Evolutionary conservation across 2,113 vertebrate genomes (phyloP).

Genomic region (Leucoraja erinaceus): DNA sequence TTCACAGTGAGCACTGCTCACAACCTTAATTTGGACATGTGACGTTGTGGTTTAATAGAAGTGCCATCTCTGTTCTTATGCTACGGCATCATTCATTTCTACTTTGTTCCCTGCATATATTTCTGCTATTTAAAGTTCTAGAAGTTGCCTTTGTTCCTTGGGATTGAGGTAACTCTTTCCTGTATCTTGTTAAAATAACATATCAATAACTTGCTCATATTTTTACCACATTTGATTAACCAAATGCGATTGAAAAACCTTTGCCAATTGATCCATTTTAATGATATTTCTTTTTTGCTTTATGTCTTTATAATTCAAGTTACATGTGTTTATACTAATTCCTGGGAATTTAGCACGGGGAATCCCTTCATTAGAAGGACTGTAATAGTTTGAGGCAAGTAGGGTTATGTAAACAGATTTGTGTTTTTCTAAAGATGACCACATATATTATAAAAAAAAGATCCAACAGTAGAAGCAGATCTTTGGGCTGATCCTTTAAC

Average conservation of each 20-base stretch:
- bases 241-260: neutral
- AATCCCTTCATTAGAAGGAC: no score
- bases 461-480: no score
- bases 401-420: no score
- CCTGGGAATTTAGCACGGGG: no score
- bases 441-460: no score
- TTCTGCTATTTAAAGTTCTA: conserved; percentile 1
- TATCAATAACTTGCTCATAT: neutral
- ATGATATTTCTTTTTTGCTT: neutral
- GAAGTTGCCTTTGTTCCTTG: neutral
- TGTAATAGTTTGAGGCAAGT: no score
- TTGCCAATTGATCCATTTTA: neutral
- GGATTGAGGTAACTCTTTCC: neutral
- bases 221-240: neutral
- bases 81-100: neutral
- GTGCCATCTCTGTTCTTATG: neutral
- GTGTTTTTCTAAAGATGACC: no score
- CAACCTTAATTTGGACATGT: neutral
- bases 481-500: no score
- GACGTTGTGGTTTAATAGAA: neutral
- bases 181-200: neutral
- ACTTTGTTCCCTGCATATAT: neutral
- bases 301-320: neutral
- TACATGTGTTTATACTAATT: neutral
- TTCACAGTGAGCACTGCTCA: neutral